Base-by-base conservation (phyloP, 2,797 vertebrate species). In the Paguma larvata region DNA sequence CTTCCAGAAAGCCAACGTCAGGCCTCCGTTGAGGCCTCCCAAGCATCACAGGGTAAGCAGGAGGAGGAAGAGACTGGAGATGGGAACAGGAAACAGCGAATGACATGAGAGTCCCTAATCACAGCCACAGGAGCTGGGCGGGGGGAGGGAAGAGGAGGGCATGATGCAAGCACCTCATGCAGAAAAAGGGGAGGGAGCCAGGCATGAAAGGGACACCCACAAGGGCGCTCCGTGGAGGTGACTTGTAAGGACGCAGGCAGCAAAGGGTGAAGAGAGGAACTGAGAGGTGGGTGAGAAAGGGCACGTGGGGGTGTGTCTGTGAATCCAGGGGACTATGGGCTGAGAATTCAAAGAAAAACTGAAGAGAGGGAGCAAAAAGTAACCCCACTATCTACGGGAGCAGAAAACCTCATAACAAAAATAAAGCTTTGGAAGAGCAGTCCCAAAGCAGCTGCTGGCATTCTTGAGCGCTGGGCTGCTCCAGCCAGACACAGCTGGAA, bases 1-100 rank as follows among this genome's bases (percentile, higher is more conserved):
- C 88, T 83, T 91, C 72, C 32, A 12, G 93, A 95, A 95, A 96
- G 79, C 79, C 53, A 27, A 19, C 59, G 18, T 10, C 27, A 4
- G 83, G 56, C 67, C 80, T 53, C 32, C 2, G 1, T 30, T 14
- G 12, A 30, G 65, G 59, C 25, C 46, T 67, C 72, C 75, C 44
- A 46, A 56, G 72, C 38, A 4, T 32, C 38, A 65, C 38, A 18
- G 34, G 82, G 44, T 73, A 63, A 62, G 88, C 46, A 79, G 85
- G 8, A 88, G 59, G 67, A 77, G 53, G 63, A 84, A 84, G 25
- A 89, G 78, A 83, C 12, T 48, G 2, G 41, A 46, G 83, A 86
- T 25, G 41, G 27, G 6, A 41, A 19, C 90, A 32, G 79, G 65
- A 84, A 94, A 75, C 12, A 82, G 30, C 4, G 2, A 78, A 59